Percentiles rank a stretch among this genome's conserved stretches.
phyloP scores from a whole-genome alignment of 2,113 vertebrate species.

The Cyprinodon tularosa region DNA sequence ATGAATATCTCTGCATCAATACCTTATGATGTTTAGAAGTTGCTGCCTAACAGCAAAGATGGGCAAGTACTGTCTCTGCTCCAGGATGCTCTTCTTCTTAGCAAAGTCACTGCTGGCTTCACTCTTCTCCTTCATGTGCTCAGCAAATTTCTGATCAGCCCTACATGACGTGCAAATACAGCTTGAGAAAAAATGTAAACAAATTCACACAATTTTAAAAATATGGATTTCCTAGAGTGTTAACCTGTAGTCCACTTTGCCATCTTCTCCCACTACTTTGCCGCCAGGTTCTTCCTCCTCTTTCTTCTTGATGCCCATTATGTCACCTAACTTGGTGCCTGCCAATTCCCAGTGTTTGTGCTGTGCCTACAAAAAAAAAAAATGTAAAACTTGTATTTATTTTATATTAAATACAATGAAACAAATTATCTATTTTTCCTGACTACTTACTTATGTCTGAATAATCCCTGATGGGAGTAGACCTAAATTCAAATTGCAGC shows the following conservation, averaged over 20 bases:
- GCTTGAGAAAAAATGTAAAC: not conserved
- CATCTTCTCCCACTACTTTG: conserved; percentile 87
- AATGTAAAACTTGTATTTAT: not conserved
- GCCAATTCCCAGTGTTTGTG: conserved; percentile 99
- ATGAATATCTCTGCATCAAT: not conserved
- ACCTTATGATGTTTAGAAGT: conserved; percentile 96
- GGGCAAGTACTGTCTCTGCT: conserved; percentile 96
- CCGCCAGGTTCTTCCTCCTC: conserved; percentile 83
- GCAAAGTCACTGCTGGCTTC: conserved; percentile 97
- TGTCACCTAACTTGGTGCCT: conserved; percentile 96
- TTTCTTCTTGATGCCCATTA: conserved; percentile 96
- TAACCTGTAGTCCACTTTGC: conserved; percentile 96
- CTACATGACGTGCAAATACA: conserved; percentile 65
- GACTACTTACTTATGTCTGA: too few species aligned
- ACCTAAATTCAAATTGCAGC: too few species aligned
- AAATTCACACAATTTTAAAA: not conserved
- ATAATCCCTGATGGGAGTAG: too few species aligned
- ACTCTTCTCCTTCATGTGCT: conserved; percentile 95
- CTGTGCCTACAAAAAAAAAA: conserved; percentile 86
- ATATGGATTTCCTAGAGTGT: not conserved
- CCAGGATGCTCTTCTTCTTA: conserved; percentile 92
- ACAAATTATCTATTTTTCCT: too few species aligned
- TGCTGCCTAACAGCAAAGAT: conserved; percentile 97
- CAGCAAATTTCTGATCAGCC: conserved; percentile 97
- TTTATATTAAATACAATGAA: too few species aligned